Percentiles rank a stretch among this genome's conserved stretches.
Conservation (phyloP, 2,113 vertebrate species). For the Myanophis thanlyinensis region DNA sequence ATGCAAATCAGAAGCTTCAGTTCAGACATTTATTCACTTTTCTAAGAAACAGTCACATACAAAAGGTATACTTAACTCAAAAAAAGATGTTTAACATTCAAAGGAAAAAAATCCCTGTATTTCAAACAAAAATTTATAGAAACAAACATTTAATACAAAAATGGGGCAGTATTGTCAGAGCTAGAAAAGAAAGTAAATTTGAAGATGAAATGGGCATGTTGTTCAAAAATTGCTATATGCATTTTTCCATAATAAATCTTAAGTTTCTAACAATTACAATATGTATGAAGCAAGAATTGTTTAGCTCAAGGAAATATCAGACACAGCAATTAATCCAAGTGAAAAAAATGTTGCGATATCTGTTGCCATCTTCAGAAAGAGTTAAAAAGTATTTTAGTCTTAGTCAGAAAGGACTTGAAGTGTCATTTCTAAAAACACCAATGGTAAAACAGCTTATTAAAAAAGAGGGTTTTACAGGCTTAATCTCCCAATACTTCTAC, state of each 20-base stretch:
- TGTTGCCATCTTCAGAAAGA: neutral
- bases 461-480: neutral
- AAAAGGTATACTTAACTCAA: neutral
- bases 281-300: neutral
- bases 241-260: neutral
- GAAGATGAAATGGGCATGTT: neutral
- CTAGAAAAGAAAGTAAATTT: conserved; percentile 7
- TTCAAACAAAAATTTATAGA: neutral
- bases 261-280: neutral
- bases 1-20: conserved; percentile 11
- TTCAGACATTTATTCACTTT: conserved; percentile 6
- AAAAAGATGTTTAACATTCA: neutral
- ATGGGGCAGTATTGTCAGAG: neutral
- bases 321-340: neutral
- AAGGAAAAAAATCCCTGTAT: neutral
- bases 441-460: neutral
- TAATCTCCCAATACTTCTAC: neutral
- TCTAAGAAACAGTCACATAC: neutral
- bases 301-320: neutral
- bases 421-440: neutral
- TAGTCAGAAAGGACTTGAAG: conserved; percentile 11
- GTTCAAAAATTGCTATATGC: neutral
- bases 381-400: conserved; percentile 5
- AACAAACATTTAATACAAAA: conserved; percentile 6
- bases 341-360: neutral